Base-by-base conservation (phyloP, 1,140 invertebrate species). In the Leptinotarsa texana region DNA sequence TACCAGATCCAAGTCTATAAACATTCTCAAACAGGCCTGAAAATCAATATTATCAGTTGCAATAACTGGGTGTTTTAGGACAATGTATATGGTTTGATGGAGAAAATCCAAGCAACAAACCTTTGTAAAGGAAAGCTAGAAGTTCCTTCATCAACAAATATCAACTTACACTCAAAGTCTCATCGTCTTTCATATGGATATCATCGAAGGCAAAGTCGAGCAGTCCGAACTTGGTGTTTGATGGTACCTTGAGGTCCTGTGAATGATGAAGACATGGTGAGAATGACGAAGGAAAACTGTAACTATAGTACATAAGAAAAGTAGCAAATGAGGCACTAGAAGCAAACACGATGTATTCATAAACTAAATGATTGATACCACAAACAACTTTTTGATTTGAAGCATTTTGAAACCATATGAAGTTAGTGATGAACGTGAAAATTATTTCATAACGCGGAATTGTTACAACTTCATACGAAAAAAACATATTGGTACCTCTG, bases 161-260 rank as follows among this genome's bases (percentile, higher is more conserved):
- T 57, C 51, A 33, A 82, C 79, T 83, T 85, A 92, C 91, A 74
- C 91, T 93, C 1, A 96, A 85, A 24, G 95, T 97, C 78, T 96
- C 93, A 82, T 95, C 93, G 81, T 97, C 95, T 42, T 91, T 88
- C 86, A 96, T 90, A 72, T 91, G 87, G 77, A 96, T 93, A 84
- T 97, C 95, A 83, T 96, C 94, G 84, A 97, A 97, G 63, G 91
- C 91, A 75, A 96, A 93, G 82, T 95, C 92, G 84, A 95, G 92
- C n/a, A 97, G 88, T 61, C 89, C 88, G 83, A 93, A 93, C 82
- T 94, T 90, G 66, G 91, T 93, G 13, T 95, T 91, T 0, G 95
- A 96, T n/a, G 94, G 94, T 81, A 96, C 90, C 84, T 90, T 86
- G 80, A 92, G 84, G 79, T 74, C 79, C 82, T 84, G 77, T 65